Conservation (phyloP, 2,888 invertebrate species). For the Artemia sinica region DNA sequence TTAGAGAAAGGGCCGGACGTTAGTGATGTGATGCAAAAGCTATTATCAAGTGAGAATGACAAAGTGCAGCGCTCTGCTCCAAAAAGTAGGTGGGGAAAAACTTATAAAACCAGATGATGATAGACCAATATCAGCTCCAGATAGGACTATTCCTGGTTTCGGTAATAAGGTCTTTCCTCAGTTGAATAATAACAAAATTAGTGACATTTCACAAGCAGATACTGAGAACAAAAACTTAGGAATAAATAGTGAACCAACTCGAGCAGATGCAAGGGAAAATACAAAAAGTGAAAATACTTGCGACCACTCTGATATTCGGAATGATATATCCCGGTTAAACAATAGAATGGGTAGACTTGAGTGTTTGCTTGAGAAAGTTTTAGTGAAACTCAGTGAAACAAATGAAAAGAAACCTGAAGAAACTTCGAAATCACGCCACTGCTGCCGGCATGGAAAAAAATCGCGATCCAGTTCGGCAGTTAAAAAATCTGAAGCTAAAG, state of each 20-base stretch:
- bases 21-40: constrained; percentile 23
- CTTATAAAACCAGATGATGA: constrained; percentile 35
- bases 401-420: neutral
- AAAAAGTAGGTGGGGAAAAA: constrained; percentile 54
- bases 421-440: neutral
- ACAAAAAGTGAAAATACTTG: neutral
- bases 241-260: neutral
- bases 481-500: neutral
- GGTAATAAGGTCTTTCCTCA: constrained; percentile 10
- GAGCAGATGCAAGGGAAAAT: neutral
- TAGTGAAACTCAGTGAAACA: constrained; percentile 7
- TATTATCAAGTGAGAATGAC: constrained; percentile 20
- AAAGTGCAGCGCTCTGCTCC: constrained; percentile 29
- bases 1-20: constrained; percentile 43
- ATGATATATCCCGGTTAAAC: neutral
- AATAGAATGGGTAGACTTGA: constrained; percentile 4
- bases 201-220: neutral
- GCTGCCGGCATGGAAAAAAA: neutral
- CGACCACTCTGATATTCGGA: neutral
- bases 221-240: neutral
- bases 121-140: constrained; percentile 1
- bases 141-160: neutral
- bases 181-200: neutral
- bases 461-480: neutral
- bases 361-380: neutral